phyloP scores from a whole-genome alignment of 2,888 invertebrate genomes.

The Minunthozetes semirufus region DNA sequence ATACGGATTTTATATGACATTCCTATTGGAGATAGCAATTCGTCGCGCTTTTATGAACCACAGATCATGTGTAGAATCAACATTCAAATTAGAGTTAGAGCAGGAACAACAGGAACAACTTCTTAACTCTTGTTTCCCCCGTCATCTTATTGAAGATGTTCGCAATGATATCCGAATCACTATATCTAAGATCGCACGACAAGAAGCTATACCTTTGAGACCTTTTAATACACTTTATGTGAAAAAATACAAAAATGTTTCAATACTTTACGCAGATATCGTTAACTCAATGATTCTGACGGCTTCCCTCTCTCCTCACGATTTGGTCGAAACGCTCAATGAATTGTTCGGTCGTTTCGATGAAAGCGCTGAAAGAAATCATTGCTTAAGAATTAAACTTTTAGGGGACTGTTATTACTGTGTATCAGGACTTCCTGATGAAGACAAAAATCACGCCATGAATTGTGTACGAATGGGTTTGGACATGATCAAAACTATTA shows the following conservation, averaged over 20 bases:
- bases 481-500: constrained; percentile 87
- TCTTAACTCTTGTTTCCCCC: constrained; percentile 57
- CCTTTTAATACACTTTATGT: constrained; percentile 70
- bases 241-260: constrained; percentile 75
- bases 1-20: constrained; percentile 77
- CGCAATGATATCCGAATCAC: constrained; percentile 54
- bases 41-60: constrained; percentile 78
- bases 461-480: constrained; percentile 82
- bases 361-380: constrained; percentile 68
- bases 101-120: constrained; percentile 69
- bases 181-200: constrained; percentile 44
- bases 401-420: constrained; percentile 92
- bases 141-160: constrained; percentile 65
- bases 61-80: constrained; percentile 76
- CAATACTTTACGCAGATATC: constrained; percentile 84
- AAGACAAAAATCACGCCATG: constrained; percentile 71
- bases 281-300: constrained; percentile 87
- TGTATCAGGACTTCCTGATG: constrained; percentile 75
- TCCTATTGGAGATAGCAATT: constrained; percentile 79
- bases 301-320: constrained; percentile 68
- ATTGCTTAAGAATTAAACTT: constrained; percentile 73
- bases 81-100: constrained; percentile 69
- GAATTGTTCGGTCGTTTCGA: constrained; percentile 87
- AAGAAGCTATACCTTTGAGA: constrained; percentile 29
- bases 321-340: constrained; percentile 77